Conservation (phyloP, 2,888 invertebrate genomes). For the Ctenicera cuprea region DNA sequence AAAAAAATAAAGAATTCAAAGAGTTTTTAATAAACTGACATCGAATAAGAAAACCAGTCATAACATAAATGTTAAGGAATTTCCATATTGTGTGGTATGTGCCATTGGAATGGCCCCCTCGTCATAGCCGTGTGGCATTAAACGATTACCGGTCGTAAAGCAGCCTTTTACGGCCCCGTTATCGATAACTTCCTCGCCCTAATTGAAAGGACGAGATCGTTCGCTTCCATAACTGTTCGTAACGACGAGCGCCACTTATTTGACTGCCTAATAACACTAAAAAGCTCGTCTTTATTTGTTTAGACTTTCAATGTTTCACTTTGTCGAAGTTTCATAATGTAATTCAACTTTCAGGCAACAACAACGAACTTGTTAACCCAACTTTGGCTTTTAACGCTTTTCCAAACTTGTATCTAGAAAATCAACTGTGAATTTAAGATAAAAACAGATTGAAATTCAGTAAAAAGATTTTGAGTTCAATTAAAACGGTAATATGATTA, state of each 20-base stretch:
- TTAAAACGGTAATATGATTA: no score
- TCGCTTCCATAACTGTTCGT: slow-evolving; percentile 29
- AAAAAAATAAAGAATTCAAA: slow-evolving; percentile 1
- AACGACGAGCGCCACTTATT: slow-evolving; percentile 24
- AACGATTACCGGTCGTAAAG: slow-evolving; percentile 39
- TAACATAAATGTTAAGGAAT: slow-evolving; percentile 35
- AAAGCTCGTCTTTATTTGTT: slow-evolving; percentile 10
- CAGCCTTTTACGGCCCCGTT: slow-evolving; percentile 33
- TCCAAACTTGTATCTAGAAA: no score
- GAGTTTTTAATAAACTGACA: slow-evolving; percentile 24
- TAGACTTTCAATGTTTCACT: slow-evolving; percentile 9
- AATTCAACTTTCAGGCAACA: neutral
- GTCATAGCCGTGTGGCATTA: slow-evolving; percentile 20
- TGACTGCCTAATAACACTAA: slow-evolving; percentile 32
- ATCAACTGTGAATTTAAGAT: no score
- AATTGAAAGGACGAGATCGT: slow-evolving; percentile 42
- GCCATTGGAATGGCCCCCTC: slow-evolving; percentile 27
- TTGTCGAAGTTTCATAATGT: slow-evolving; percentile 1
- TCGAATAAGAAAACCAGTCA: slow-evolving; percentile 25
- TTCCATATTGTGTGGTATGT: slow-evolving; percentile 38
- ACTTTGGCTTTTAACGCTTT: slow-evolving; percentile 4
- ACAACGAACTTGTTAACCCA: neutral
- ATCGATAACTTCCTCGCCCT: slow-evolving; percentile 42
- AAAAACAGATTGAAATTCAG: no score
- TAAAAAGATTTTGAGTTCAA: no score